Percentiles rank a stretch among this genome's conserved stretches.
These are phyloP conservation scores for Drosophila obscura DNA, from an alignment of 1,140 invertebrate species.

Conservation along the genomic window DNA sequence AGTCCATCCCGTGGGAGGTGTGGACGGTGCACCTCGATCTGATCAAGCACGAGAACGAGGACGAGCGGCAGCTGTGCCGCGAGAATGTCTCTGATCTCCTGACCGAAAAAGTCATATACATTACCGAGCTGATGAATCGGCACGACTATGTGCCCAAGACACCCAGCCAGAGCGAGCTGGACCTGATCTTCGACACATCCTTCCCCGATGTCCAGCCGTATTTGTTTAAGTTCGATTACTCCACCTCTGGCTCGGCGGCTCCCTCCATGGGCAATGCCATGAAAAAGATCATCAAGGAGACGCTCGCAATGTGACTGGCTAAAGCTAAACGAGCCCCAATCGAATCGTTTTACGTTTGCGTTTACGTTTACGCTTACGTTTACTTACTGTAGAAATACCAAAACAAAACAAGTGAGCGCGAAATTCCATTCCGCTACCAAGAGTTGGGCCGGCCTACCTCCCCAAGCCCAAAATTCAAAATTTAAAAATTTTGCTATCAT, in stretches of 20 bases:
- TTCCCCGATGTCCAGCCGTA: conserved; percentile 97
- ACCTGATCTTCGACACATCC: conserved; percentile 96
- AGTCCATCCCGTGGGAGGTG: conserved; percentile 98
- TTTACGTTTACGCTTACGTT: not conserved
- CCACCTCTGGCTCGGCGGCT: conserved; percentile 88
- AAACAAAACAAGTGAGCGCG: not conserved
- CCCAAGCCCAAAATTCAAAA: too few relatives aligned
- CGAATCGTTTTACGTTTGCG: conserved; percentile 2
- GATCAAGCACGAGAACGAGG: conserved; percentile 92
- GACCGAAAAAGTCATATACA: conserved; percentile 96
- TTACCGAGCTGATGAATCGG: conserved; percentile 97
- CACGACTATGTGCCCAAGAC: conserved; percentile 98
- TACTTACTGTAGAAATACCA: not conserved
- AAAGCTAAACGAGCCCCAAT: conserved; percentile 1
- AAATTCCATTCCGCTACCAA: too few relatives aligned
- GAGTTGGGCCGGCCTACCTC: too few relatives aligned
- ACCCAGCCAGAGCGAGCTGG: conserved; percentile 95
- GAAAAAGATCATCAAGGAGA: conserved; percentile 95
- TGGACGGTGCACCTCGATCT: conserved; percentile 97
- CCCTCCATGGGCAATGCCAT: conserved; percentile 93
- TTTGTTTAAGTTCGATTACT: conserved; percentile 94
- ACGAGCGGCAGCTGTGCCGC: conserved; percentile 93
- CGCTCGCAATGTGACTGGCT: conserved; percentile 88
- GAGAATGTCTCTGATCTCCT: conserved; percentile 96
- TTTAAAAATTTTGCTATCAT: too few relatives aligned